These are phyloP conservation scores for Chrysocyon brachyurus DNA, from an alignment of 2,797 vertebrate genomes.

Conservation along the genomic window DNA sequence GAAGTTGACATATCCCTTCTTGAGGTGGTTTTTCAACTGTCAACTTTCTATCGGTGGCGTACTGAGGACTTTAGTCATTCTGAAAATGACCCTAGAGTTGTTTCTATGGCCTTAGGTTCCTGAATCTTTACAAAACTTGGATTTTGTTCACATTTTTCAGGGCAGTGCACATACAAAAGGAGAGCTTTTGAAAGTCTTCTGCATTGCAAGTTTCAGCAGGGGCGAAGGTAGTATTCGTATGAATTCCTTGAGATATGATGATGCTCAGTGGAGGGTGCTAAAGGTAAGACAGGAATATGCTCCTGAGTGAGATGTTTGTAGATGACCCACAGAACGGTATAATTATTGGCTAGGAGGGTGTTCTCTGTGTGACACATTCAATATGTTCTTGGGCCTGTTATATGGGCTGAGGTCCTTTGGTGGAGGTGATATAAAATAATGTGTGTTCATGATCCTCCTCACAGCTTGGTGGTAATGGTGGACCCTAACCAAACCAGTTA, in stretches of 20 bases:
- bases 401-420: not conserved
- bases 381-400: not conserved
- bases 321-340: not conserved
- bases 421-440: not conserved
- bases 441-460: not conserved
- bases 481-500: not conserved
- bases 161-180: not conserved
- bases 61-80: not conserved
- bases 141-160: not conserved
- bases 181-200: not conserved
- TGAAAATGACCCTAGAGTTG: not conserved
- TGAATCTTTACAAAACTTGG: not conserved
- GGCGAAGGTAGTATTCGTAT: not conserved
- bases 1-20: not conserved
- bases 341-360: not conserved
- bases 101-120: slow-evolving; percentile 2
- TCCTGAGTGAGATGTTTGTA: not conserved
- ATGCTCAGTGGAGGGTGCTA: not conserved
- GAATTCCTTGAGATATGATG: not conserved
- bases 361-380: not conserved
- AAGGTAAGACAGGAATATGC: not conserved
- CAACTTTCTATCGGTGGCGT: not conserved
- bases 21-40: not conserved
- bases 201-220: not conserved
- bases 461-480: not conserved